Evolutionary conservation across 2,888 invertebrate genomes (phyloP).

Genomic region (Drosophila robusta): DNA sequence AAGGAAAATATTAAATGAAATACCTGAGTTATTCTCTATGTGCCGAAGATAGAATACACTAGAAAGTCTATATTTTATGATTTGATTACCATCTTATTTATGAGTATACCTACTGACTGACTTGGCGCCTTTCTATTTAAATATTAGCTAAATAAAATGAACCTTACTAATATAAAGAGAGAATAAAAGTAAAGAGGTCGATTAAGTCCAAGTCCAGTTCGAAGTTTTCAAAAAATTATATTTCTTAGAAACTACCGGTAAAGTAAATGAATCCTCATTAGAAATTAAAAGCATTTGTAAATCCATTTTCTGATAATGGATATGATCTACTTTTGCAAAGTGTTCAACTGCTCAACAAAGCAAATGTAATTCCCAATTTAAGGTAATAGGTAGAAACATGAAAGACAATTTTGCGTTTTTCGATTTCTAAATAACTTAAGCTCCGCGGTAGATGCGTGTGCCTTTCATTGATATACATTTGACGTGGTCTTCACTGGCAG

Average conservation of each 20-base stretch:
- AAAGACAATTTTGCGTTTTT: slow-evolving; percentile 21
- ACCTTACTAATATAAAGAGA: no score
- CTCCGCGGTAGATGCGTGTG: slow-evolving; percentile 10
- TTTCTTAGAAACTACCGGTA: no score
- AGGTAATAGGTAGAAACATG: slow-evolving; percentile 10
- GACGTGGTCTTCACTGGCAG: background rate
- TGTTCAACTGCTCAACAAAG: background rate
- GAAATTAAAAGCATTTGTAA: no score
- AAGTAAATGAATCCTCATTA: no score
- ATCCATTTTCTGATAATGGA: background rate
- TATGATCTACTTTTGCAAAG: background rate
- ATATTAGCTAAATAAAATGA: no score
- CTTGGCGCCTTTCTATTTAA: no score
- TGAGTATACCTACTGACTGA: no score
- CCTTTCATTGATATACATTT: slow-evolving; percentile 11
- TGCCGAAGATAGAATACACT: background rate
- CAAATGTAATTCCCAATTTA: background rate
- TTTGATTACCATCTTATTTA: background rate
- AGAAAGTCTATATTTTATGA: background rate
- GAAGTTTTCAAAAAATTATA: no score
- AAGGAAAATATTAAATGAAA: background rate
- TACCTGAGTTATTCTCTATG: background rate
- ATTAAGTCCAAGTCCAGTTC: no score
- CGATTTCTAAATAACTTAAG: slow-evolving; percentile 22
- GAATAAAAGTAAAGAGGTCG: no score